These are phyloP conservation scores for Echiichthys vipera DNA, from an alignment of 2,797 vertebrate species.

Conservation along the genomic window DNA sequence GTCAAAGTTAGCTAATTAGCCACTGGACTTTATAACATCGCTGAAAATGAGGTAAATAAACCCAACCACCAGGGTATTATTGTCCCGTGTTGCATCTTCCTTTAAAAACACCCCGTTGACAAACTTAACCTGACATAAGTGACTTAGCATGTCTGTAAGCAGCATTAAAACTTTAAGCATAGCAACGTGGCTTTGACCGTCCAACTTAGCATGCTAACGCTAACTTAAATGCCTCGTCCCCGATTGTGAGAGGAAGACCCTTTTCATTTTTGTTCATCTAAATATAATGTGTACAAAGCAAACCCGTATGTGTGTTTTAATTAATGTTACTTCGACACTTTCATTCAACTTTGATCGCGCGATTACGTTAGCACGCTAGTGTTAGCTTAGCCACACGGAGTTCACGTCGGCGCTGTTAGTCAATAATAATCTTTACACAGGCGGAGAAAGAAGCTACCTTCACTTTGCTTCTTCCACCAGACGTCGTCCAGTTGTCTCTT, in stretches of 20 bases:
- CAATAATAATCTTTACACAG: neutral
- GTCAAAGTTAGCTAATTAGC: slow-evolving; percentile 8
- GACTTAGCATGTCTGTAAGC: neutral
- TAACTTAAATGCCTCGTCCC: neutral
- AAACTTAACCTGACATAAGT: neutral
- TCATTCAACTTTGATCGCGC: neutral
- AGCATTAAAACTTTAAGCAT: slow-evolving; percentile 43
- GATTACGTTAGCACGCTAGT: slow-evolving; percentile 26
- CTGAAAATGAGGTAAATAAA: neutral
- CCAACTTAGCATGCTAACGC: slow-evolving; percentile 27
- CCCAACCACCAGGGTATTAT: accelerated
- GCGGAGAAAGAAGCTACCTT: slow-evolving; percentile 21
- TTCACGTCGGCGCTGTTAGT: no score
- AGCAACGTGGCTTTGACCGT: slow-evolving; percentile 57
- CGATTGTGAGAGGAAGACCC: accelerated
- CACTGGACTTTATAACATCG: no score
- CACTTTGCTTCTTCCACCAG: slow-evolving; percentile 12
- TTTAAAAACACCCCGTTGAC: neutral
- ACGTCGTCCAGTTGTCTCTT: slow-evolving; percentile 22
- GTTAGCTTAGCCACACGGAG: no score
- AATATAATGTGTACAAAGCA: neutral
- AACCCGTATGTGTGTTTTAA: neutral
- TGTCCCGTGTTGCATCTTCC: accelerated
- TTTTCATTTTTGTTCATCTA: neutral
- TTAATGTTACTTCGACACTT: neutral